phyloP scores from a whole-genome alignment of 2,888 invertebrate species.

The Leucozona laternaria region DNA sequence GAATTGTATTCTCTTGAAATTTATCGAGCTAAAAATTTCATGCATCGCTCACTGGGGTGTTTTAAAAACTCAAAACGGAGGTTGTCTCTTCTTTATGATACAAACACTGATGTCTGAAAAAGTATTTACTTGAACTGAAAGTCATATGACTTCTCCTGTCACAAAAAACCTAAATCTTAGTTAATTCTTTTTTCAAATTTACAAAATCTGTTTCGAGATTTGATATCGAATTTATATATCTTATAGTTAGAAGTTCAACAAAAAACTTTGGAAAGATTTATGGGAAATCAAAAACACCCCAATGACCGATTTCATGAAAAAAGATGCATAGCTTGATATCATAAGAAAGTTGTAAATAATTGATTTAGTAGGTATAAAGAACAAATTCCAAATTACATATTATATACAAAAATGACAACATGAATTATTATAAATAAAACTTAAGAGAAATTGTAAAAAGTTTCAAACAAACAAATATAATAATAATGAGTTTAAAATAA shows the following conservation, averaged over 20 bases:
- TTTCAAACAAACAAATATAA: conserved; percentile 3
- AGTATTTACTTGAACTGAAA: background rate
- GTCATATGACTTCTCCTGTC: background rate
- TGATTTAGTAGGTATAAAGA: conserved; percentile 33
- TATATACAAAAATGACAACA: conserved; percentile 49
- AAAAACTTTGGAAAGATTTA: background rate
- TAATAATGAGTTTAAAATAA: conserved; percentile 16
- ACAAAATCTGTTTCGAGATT: background rate
- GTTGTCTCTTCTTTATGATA: background rate
- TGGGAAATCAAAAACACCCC: conserved; percentile 30
- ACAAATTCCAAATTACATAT: conserved; percentile 32
- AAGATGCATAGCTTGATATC: background rate
- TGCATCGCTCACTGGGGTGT: conserved; percentile 68
- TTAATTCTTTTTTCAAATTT: background rate
- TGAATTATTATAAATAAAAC: conserved; percentile 11
- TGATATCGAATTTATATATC: background rate
- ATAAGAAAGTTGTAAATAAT: conserved; percentile 61
- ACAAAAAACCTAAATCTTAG: background rate
- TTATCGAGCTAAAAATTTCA: background rate
- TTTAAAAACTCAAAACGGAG: background rate
- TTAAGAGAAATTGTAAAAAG: background rate
- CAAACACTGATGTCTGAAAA: background rate
- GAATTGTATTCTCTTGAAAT: conserved; percentile 22
- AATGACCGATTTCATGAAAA: conserved; percentile 60
- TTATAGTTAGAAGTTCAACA: background rate